Evolutionary conservation across 2,888 invertebrate species (phyloP).

Genomic region (Thymelicus lineola): DNA sequence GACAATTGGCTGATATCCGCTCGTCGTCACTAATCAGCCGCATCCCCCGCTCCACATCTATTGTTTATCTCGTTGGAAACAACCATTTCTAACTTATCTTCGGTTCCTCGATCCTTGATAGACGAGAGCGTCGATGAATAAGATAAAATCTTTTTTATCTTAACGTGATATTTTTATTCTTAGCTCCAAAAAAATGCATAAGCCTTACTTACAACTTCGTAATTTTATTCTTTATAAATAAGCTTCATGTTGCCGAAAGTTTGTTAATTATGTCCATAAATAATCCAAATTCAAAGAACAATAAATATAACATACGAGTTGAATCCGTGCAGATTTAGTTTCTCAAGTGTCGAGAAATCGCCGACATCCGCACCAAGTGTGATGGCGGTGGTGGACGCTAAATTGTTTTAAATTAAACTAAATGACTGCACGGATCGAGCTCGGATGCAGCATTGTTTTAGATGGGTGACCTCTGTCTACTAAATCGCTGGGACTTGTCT

Average conservation of each 20-base stretch:
- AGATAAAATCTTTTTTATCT: too few relatives aligned
- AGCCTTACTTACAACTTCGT: too few relatives aligned
- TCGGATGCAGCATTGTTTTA: neutral
- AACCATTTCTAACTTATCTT: too few relatives aligned
- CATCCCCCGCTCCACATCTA: neutral
- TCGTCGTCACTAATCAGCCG: neutral
- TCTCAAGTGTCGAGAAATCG: constrained; percentile 25
- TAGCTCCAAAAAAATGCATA: too few relatives aligned
- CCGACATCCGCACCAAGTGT: constrained; percentile 37
- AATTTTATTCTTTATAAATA: too few relatives aligned
- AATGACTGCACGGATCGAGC: constrained; percentile 6
- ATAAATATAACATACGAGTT: neutral
- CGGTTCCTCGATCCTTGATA: too few relatives aligned
- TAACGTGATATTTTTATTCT: too few relatives aligned
- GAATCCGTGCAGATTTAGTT: neutral
- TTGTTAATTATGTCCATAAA: too few relatives aligned
- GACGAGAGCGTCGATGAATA: too few relatives aligned
- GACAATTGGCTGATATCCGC: constrained; percentile 3
- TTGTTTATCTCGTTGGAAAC: neutral
- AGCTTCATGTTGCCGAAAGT: too few relatives aligned
- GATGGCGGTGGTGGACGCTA: constrained; percentile 25
- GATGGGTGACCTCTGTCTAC: constrained; percentile 7
- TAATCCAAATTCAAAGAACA: neutral
- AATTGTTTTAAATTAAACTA: constrained; percentile 46
- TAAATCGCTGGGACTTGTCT: too few relatives aligned